Conservation (phyloP, 2,113 vertebrate species). For the Turnix velox region DNA sequence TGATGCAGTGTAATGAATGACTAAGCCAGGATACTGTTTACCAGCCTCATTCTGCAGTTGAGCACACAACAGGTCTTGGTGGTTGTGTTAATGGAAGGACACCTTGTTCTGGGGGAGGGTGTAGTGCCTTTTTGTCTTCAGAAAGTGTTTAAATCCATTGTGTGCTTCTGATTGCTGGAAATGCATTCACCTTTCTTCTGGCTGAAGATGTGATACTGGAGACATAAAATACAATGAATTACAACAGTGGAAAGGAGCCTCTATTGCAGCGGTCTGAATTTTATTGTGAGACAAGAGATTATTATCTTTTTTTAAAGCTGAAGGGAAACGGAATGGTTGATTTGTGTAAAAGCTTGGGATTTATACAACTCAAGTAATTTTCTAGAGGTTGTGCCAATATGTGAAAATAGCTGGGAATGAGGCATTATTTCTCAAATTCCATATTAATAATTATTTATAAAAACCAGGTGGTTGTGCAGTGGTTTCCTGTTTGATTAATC, state of each 20-base stretch:
- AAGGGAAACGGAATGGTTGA: not conserved
- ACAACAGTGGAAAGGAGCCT: not conserved
- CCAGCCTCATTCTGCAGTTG: not conserved
- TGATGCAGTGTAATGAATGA: not conserved
- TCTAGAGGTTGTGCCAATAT: not conserved
- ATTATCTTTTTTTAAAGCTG: not conserved
- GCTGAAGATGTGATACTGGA: not conserved
- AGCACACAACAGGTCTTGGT: fast-evolving
- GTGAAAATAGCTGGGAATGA: not conserved
- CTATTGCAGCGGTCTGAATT: not conserved
- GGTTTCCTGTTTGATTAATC: constrained; percentile 5
- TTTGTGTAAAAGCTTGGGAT: not conserved
- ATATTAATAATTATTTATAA: not conserved
- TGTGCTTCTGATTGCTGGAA: not conserved
- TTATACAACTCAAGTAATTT: not conserved
- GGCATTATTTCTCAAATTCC: not conserved
- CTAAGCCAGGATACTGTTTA: not conserved
- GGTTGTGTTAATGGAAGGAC: not conserved
- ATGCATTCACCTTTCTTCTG: not conserved
- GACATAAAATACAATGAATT: not conserved
- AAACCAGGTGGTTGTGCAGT: not conserved
- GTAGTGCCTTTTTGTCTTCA: not conserved
- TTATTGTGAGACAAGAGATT: not conserved
- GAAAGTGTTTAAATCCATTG: not conserved
- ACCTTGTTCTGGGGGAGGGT: not conserved